Base-by-base conservation (phyloP, 2,888 invertebrate species). In the Listrodromus nycthemerus region DNA sequence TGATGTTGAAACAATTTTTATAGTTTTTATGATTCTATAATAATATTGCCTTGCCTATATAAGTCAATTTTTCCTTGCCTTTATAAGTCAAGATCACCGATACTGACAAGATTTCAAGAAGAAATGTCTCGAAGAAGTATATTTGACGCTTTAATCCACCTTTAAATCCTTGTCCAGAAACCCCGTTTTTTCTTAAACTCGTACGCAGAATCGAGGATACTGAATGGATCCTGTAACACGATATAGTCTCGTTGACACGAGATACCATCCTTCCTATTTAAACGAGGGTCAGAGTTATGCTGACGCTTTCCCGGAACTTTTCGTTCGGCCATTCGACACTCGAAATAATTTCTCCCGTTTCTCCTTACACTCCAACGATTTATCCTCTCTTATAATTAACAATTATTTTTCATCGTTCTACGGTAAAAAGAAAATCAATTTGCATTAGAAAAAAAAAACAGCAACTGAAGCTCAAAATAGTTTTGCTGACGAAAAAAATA, bases 221-320 rank as follows among this genome's bases (percentile, higher is more conserved):
- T 21, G 45, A 73, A 77, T 75, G 79, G 75, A 79, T 79, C 79
- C 81, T 82, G 84, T 84, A 84, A 84, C 50, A 75, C 21, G 84
- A 84, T 65, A 76, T 78, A 27, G 27, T n/a, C 61, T 50, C 30
- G 66, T 79, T 78, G 82, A 67, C 82, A 45, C 58, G 78, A 58
- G 73, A 82, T 61, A 75, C 66, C 52, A 76, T 82, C 52, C 82
- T 84, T 78, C 41, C 74, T 69, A 55, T 58, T 55, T 19, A 61
- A 81, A 79, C 67, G 82, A 79, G 66, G 69, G 65, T 74, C 37
- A 73, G 79, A 50, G 65, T 63, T 78, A 67, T 71, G 61, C 37
- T 80, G 37, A 65, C 69, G 48, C 27, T 79, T 84, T 84, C 84
- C 61, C 19, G 70, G 84, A 81, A 84, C 33, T 52, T 21, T 19